These are phyloP conservation scores for Athalia cordata DNA, from an alignment of 2,888 invertebrate genomes.

Conservation along the genomic window DNA sequence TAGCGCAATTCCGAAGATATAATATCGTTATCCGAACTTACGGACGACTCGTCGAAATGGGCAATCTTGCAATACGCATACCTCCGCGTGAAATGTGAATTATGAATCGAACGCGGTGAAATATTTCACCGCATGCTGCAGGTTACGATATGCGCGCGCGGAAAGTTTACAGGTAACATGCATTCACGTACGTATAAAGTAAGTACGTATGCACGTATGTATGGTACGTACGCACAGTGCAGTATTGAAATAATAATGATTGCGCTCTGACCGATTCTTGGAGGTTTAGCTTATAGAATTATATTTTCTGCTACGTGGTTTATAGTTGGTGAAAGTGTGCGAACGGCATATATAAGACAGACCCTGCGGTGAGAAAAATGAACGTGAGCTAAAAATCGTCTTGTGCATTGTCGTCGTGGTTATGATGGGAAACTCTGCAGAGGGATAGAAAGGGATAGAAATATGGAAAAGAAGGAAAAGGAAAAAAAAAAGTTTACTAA, in stretches of 20 bases:
- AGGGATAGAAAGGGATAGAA: background rate
- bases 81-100: too few relatives aligned
- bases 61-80: too few relatives aligned
- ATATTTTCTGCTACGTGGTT: conserved; percentile 42
- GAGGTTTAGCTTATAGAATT: background rate
- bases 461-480: conserved; percentile 54
- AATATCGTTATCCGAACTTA: too few relatives aligned
- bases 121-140: too few relatives aligned
- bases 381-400: conserved; percentile 44
- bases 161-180: too few relatives aligned
- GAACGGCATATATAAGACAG: conserved; percentile 55
- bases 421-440: conserved; percentile 56
- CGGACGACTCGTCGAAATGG: too few relatives aligned
- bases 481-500: conserved; percentile 46
- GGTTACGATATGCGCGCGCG: too few relatives aligned
- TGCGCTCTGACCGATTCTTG: conserved; percentile 16
- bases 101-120: too few relatives aligned
- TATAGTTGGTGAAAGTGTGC: conserved; percentile 65
- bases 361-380: conserved; percentile 50
- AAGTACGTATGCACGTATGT: background rate
- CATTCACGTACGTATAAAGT: background rate
- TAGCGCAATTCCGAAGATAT: too few relatives aligned
- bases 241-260: conserved; percentile 6
- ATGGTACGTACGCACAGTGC: background rate
- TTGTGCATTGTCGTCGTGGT: conserved; percentile 54